Conservation (phyloP, 2,888 invertebrate species). For the Ormyrus thymus region DNA sequence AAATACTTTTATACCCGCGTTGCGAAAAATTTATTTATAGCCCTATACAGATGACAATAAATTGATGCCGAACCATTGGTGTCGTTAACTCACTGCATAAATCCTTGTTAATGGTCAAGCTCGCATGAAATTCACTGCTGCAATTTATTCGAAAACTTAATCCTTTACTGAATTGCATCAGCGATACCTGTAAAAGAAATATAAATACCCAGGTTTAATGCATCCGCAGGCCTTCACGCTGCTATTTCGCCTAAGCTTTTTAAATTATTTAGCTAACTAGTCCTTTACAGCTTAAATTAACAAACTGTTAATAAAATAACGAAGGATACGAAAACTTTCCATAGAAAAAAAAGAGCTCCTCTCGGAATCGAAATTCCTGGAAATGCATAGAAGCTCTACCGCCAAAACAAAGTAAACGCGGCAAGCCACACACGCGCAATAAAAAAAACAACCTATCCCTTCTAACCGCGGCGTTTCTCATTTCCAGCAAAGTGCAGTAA, state of each 20-base stretch:
- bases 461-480: constrained; percentile 9
- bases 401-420: constrained; percentile 14
- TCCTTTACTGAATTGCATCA: background rate
- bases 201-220: no score
- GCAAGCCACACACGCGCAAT: background rate
- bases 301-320: no score
- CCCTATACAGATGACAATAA: no score
- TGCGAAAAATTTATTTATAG: no score
- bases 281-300: no score
- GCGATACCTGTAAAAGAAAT: background rate
- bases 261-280: no score
- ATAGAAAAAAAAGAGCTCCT: background rate
- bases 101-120: background rate
- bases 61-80: background rate
- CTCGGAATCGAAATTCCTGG: no score
- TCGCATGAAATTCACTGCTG: background rate
- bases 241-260: no score
- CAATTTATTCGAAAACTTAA: background rate
- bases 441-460: background rate
- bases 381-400: background rate
- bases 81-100: background rate
- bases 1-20: no score
- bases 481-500: constrained; percentile 24
- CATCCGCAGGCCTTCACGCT: no score
- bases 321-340: no score